Evolutionary conservation across 1,140 invertebrate species (phyloP), one percentile per base, ranked within the genome.

Genomic region (Lordiphosa clarofinis): DNA sequence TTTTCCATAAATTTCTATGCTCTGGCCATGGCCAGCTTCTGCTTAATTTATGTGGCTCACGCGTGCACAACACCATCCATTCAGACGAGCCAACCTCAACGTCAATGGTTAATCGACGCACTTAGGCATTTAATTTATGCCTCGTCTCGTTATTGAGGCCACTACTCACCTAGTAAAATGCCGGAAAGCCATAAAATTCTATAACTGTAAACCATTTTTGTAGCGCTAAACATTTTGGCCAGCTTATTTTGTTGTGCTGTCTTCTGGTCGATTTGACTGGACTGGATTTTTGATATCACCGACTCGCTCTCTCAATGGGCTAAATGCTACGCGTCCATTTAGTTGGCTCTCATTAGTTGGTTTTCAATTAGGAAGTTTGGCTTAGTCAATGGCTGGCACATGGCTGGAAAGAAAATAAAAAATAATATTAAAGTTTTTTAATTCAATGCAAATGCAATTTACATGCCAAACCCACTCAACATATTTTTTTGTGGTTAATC

Each of bases 171-270:
- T 73, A 88, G 75, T 86, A 88, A 74, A 73, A 88, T 69, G 74
- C 86, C 87, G 78, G 82, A 87, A 78, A 88, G 75, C 81, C 86
- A 88, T 86, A 88, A 86, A 75, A 88, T 70, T 82, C 86, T 88
- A 72, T 87, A 88, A 82, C 74, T 88, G 74, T 79, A 87, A 86
- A 86, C 76, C 87, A 88, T 88, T 82, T 79, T 90, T 53, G 89
- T 88, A 28, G 89, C 62, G 73, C 67, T 81, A 65, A 66, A 78
- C 78, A 82, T 82, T 84, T 84, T 82, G 73, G 68, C 68, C 56
- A 63, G 50, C 11, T 70, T 61, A 50, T 66, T 69, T 56, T 33
- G 6, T 35, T 31, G 56, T 46, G 37, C 46, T 37, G 6, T 24
- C 19, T 21, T 46, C 31, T 40, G 36, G 48, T 31, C 52, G 31